Conservation (phyloP, 2,888 invertebrate genomes). For the Maniola hyperantus region DNA sequence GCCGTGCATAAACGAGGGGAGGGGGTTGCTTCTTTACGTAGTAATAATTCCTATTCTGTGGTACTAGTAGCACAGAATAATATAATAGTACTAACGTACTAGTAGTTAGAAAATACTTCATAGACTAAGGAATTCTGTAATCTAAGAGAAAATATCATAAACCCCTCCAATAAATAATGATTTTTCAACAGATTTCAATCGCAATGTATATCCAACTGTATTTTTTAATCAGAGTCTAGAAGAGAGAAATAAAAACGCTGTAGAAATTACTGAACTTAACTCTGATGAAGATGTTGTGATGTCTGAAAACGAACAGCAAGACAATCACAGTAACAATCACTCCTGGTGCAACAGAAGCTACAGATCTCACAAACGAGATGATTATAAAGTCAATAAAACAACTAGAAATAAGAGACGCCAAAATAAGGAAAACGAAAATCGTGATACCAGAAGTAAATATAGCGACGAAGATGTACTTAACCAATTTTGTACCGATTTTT, state of each 20-base stretch:
- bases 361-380: slow-evolving; percentile 42
- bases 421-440: slow-evolving; percentile 8
- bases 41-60: too few relatives aligned
- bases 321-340: slow-evolving; percentile 30
- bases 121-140: too few relatives aligned
- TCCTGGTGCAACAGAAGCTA: slow-evolving; percentile 46
- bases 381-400: slow-evolving; percentile 48
- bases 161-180: neutral
- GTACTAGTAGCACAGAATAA: too few relatives aligned
- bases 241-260: slow-evolving; percentile 40
- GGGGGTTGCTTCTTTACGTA: too few relatives aligned
- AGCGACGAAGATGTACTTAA: slow-evolving; percentile 25
- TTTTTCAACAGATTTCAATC: slow-evolving; percentile 41
- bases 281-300: slow-evolving; percentile 41
- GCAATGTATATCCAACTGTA: slow-evolving; percentile 37
- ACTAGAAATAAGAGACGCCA: slow-evolving; percentile 52
- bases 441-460: slow-evolving; percentile 3
- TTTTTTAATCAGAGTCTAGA: slow-evolving; percentile 22
- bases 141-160: too few relatives aligned
- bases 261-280: slow-evolving; percentile 64
- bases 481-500: slow-evolving; percentile 28
- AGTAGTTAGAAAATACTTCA: too few relatives aligned
- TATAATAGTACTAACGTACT: too few relatives aligned
- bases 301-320: slow-evolving; percentile 24
- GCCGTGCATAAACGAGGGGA: too few relatives aligned